These are phyloP conservation scores for Paraplagusia blochii DNA, from an alignment of 2,113 vertebrate species.

Conservation along the genomic window DNA sequence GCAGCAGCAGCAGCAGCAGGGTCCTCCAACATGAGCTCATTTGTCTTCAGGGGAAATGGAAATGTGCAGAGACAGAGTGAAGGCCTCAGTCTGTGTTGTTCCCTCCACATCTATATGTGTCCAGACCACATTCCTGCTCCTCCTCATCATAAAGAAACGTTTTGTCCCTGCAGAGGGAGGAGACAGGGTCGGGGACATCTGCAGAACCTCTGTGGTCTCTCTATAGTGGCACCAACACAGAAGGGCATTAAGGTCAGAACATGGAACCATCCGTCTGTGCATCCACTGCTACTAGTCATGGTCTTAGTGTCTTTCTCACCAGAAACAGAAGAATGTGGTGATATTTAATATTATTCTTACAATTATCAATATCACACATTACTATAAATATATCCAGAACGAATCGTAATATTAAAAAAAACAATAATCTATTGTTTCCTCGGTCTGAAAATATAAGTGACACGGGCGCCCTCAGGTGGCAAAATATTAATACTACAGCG, in stretches of 20 bases:
- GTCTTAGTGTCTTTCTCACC: too few relatives aligned
- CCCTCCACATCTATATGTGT: conserved; percentile 43
- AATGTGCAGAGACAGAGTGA: conserved; percentile 12
- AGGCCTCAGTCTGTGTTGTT: conserved; percentile 22
- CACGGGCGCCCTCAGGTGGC: conserved; percentile 38
- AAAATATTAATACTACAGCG: conserved; percentile 2
- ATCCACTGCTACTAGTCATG: neutral
- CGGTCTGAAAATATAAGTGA: neutral
- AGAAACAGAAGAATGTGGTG: too few relatives aligned
- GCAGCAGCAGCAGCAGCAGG: neutral
- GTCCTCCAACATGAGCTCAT: conserved; percentile 48
- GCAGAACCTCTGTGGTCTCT: conserved; percentile 11
- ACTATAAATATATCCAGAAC: too few relatives aligned
- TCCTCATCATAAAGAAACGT: conserved; percentile 49
- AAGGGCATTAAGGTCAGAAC: neutral
- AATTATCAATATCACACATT: too few relatives aligned
- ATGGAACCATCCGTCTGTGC: neutral
- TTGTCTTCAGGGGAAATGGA: conserved; percentile 23
- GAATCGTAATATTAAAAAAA: too few relatives aligned
- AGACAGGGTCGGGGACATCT: conserved; percentile 28
- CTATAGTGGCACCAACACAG: neutral
- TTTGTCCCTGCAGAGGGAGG: conserved; percentile 40
- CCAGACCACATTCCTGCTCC: conserved; percentile 42
- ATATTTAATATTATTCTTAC: too few relatives aligned
- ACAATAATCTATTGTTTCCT: too few relatives aligned